Evolutionary conservation across 2,113 vertebrate genomes (phyloP).

Genomic region (Tyrannus savana): DNA sequence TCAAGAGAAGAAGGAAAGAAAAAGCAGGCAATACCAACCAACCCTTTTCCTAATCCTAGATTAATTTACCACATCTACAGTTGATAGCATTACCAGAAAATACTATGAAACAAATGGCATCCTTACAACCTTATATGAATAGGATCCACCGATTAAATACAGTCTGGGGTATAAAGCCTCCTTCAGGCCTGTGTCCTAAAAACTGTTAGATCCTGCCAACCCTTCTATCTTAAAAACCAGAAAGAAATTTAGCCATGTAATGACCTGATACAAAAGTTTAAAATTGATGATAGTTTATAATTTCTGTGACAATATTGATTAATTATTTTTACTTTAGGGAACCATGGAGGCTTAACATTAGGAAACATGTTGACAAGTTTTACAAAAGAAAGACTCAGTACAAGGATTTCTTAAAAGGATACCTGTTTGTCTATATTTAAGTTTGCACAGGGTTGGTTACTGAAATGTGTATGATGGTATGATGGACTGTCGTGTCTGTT

Average conservation of each 20-base stretch:
- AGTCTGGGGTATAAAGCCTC: neutral
- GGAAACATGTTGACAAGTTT: neutral
- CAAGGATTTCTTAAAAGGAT: neutral
- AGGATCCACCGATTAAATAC: neutral
- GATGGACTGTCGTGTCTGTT: neutral
- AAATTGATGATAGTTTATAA: neutral
- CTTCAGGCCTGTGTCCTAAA: neutral
- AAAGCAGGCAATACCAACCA: accelerated
- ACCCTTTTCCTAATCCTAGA: neutral
- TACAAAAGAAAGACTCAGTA: neutral
- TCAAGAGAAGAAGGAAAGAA: neutral
- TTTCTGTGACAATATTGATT: neutral
- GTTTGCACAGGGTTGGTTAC: neutral
- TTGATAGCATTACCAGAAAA: neutral
- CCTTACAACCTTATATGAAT: neutral
- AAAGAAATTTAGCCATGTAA: neutral
- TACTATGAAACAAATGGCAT: neutral
- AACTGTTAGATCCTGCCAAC: accelerated
- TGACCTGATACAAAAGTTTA: neutral
- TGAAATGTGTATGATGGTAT: neutral
- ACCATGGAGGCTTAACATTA: accelerated
- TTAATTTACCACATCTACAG: neutral
- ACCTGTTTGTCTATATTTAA: neutral
- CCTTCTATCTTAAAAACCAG: neutral
- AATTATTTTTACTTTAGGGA: neutral